Base-by-base conservation (phyloP, 2,797 vertebrate species). In the Acipenser ruthenus region DNA sequence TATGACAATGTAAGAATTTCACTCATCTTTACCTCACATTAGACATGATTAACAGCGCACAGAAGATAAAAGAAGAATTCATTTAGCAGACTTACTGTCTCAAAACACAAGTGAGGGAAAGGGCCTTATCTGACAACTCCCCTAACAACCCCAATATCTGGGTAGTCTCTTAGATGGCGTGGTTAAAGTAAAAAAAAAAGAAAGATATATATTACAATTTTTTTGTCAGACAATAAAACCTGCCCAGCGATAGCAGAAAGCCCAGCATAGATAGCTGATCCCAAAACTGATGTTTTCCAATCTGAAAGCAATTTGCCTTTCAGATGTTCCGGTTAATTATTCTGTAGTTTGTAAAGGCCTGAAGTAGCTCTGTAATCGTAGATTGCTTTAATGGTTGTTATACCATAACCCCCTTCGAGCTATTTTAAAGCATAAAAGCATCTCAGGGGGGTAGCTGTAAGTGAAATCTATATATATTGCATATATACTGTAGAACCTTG, bases 121-220 rank as follows among this genome's bases (percentile, higher is more conserved):
- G 59, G 48, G 0, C 6, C 73, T 75, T 78, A 84, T 78, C 79
- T 70, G 71, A 18, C 71, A 69, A 50, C 52, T 71, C 76, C 75
- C 61, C 72, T 77, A 80, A 81, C 12, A 47, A 49, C 49, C 59
- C 50, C 59, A 60, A 62, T 10, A 67, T 63, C 69, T 71, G 51
- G 1, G 48, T 70, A 68, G 69, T 73, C 73, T 84, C 72, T 65
- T 76, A 70, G 2, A 0, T 65, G 0, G 11, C 23, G 62, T 18
- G 64, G 65, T 56, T 73, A 71, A 78, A 37, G 37, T 37, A 37
- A 69, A 11, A 4, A 37, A 56, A 13, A 2, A 7, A n/a, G n/a
- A n/a, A 37, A 37, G 4, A 37, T 37, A 37, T 37, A 37, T 37
- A 37, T 37, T 37, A 37, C 5, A 37, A 53, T 1, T 23, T 64